Percentiles rank a stretch among this genome's conserved stretches.
phyloP scores from a whole-genome alignment of 2,113 vertebrate genomes.

The Benthochromis sp. region DNA sequence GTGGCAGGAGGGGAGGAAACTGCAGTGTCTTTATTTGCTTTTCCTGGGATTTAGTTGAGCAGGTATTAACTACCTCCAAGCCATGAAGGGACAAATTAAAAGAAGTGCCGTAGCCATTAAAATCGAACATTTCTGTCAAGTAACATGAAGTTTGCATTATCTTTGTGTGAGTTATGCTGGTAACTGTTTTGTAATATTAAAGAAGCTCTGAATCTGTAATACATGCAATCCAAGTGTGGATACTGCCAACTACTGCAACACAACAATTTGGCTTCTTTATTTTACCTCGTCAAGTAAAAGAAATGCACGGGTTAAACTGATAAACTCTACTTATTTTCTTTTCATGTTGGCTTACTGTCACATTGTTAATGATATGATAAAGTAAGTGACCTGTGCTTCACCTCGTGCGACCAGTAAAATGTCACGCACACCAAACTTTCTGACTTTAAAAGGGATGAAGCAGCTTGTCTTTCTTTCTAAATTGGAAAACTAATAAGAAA shows the following conservation, averaged over 20 bases:
- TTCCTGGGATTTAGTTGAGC: slow-evolving; percentile 90
- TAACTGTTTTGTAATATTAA: slow-evolving; percentile 19
- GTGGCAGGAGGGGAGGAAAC: slow-evolving; percentile 14
- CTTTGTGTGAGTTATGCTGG: slow-evolving; percentile 80
- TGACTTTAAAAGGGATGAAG: background rate
- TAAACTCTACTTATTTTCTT: background rate
- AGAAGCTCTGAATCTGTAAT: background rate
- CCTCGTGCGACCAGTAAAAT: background rate
- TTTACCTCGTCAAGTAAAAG: background rate
- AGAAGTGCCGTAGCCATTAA: slow-evolving; percentile 85
- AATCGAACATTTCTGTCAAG: slow-evolving; percentile 85
- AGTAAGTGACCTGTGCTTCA: background rate
- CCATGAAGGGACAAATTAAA: slow-evolving; percentile 91
- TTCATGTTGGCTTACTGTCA: background rate
- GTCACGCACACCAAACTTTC: background rate
- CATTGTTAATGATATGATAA: background rate
- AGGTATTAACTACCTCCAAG: slow-evolving; percentile 96
- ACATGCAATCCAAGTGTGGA: background rate
- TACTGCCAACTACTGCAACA: background rate
- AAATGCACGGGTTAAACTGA: background rate
- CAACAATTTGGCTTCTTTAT: background rate
- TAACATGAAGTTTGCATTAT: slow-evolving; percentile 83
- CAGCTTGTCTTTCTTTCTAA: background rate
- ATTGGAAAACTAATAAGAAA: background rate
- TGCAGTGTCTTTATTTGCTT: slow-evolving; percentile 89